These are phyloP conservation scores for Circaetus gallicus DNA, from an alignment of 2,113 vertebrate species.

Conservation along the genomic window DNA sequence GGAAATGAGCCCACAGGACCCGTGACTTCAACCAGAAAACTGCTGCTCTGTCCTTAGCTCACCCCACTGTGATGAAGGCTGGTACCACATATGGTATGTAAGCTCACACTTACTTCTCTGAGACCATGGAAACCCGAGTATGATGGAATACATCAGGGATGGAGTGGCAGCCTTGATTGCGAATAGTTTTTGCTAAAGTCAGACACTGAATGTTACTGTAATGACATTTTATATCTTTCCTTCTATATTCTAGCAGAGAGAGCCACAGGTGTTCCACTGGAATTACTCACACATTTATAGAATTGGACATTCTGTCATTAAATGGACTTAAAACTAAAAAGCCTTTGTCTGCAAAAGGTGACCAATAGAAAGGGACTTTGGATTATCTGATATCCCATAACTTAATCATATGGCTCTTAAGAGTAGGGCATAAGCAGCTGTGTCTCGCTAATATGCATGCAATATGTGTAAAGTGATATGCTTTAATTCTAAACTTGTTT, in stretches of 20 bases:
- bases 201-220: slow-evolving; percentile 38
- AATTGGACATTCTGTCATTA: slow-evolving; percentile 96
- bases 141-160: slow-evolving; percentile 20
- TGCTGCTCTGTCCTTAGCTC: slow-evolving; percentile 17
- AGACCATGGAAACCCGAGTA: background rate
- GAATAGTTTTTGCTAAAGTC: slow-evolving; percentile 34
- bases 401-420: slow-evolving; percentile 99
- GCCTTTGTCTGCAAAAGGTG: slow-evolving; percentile 80
- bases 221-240: slow-evolving; percentile 65
- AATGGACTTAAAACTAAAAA: slow-evolving; percentile 98
- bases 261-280: slow-evolving; percentile 98
- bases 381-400: slow-evolving; percentile 99
- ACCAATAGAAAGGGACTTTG: slow-evolving; percentile 81
- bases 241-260: slow-evolving; percentile 57
- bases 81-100: background rate
- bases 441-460: slow-evolving; percentile 96
- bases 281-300: slow-evolving; percentile 95
- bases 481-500: slow-evolving; percentile 97
- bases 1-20: slow-evolving; percentile 14
- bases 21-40: slow-evolving; percentile 2
- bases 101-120: slow-evolving; percentile 24
- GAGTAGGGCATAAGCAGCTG: slow-evolving; percentile 96
- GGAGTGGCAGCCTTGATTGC: slow-evolving; percentile 48
- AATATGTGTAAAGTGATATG: slow-evolving; percentile 99
- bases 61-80: background rate